A percentile compares a stretch with the other conserved stretches of the same genome.
Conservation (phyloP, 2,113 vertebrate genomes). For the Hippoglossus stenolepis region DNA sequence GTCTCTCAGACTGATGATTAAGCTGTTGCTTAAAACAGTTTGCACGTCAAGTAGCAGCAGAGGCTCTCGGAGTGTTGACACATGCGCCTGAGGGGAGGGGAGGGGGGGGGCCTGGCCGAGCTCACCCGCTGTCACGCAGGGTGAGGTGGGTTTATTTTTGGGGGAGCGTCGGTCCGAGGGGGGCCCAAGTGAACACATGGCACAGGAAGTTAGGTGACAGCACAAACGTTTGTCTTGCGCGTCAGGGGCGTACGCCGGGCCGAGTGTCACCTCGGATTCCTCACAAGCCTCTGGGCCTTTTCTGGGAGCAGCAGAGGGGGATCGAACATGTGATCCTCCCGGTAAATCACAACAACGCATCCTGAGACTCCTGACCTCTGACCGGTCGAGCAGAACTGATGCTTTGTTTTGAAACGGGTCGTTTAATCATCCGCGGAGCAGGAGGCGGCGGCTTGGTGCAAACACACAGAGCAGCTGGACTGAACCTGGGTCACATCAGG, state of each 20-base stretch:
- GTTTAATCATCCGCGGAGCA: not conserved
- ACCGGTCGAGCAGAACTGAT: no score
- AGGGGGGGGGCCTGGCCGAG: not conserved
- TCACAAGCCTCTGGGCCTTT: slow-evolving; percentile 37
- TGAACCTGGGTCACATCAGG: no score
- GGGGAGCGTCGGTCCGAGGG: slow-evolving; percentile 54
- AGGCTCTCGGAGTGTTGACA: slow-evolving; percentile 65
- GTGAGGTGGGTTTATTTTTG: slow-evolving; percentile 77
- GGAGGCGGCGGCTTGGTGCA: no score
- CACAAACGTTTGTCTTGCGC: slow-evolving; percentile 69
- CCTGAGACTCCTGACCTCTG: not conserved
- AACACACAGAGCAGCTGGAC: not conserved
- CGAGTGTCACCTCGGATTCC: slow-evolving; percentile 36
- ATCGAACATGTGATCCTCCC: slow-evolving; percentile 18
- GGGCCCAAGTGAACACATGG: slow-evolving; percentile 54
- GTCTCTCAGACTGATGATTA: slow-evolving; percentile 85
- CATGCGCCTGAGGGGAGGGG: slow-evolving; percentile 20
- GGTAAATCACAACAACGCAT: not conserved
- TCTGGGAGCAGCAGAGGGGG: not conserved
- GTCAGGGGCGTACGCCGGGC: slow-evolving; percentile 33
- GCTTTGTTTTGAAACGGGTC: not conserved
- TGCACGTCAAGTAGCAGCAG: slow-evolving; percentile 56
- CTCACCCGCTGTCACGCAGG: slow-evolving; percentile 48
- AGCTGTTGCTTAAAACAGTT: slow-evolving; percentile 84
- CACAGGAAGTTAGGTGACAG: slow-evolving; percentile 64